Evolutionary conservation across 2,888 invertebrate genomes (phyloP), one percentile per base, ranked within the genome.

Genomic region (Cerastoderma edule): DNA sequence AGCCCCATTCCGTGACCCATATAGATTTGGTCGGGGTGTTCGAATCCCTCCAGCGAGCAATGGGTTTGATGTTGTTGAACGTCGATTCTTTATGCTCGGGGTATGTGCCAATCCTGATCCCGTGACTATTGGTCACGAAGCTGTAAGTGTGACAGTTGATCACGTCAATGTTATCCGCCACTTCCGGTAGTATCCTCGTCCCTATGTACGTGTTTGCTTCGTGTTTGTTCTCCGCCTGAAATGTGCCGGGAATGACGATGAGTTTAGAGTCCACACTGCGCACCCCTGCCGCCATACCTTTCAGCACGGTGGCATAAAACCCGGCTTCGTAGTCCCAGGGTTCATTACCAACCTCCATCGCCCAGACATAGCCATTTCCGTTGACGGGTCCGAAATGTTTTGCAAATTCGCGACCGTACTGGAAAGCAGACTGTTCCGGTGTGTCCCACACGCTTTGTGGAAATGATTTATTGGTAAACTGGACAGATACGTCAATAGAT

Each of bases 1-100:
- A 88, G 1, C 88, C 88, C 86, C 87, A 88, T 68, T 88, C 88
- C 6, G 88, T 88, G 28, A 88, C 79, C 88, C 88, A 88, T 24
- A 88, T 65, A 0, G 84, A 83, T 16, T 82, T 85, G n/a, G 33
- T 39, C 0, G 87, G 86, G 19, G 72, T 78, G 72, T 88, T 88
- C 2, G 68, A 64, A 60, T 87, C 80, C 27, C 86, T 76, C 88
- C 88, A 88, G 35, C 86, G 72, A 16, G 83, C 60, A 19, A 88
- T 68, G 44, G 86, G 85, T 28, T 80, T 71, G 10, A 87, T 68
- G 56, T 82, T 82, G 30, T 84, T 83, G 67, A 87, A 86, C 5
- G 80, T 39, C 1, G 87, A 85, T 0, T 72, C 64, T n/a, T 78
- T 80, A 54, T 88, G 72, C 69, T 88, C 88, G 0, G 88, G 88